Base-by-base conservation (phyloP, 2,113 vertebrate genomes). In the Limanda limanda region DNA sequence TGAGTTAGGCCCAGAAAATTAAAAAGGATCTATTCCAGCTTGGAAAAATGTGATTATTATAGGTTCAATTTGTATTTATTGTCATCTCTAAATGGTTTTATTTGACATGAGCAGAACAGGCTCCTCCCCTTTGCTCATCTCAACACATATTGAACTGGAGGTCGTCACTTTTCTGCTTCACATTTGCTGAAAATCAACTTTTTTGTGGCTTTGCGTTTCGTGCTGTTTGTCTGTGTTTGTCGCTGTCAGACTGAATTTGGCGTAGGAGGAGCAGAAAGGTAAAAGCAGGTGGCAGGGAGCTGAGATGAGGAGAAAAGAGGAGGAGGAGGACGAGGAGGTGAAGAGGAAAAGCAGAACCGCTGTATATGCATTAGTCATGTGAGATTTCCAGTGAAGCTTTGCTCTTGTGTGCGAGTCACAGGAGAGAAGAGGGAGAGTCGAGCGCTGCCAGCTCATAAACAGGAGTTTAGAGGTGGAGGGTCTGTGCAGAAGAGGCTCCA, bases 291-390 rank as follows among this genome's bases (percentile, higher is more conserved):
- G 76, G 75, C 40, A 56, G 48, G 56, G 48, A 76, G 37, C 40
- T 1, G 62, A 66, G 78, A 54, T 64, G 21, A 15, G 17, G 42
- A 23, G 47, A 27, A 35, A 25, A 8, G 25, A 68, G 45, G 72
- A 60, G 51, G 31, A 7, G 31, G 31, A 31, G 31, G 25, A 27
- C 3, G 57, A 64, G 59, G 59, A 61, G 56, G 54, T 11, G 76
- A 42, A 54, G 60, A 47, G 68, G 56, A 27, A 58, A 25, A 25
- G 47, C 17, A 24, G 52, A n/a, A 48, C 31, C 15, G 48, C 42
- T 64, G 5, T 70, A 42, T 48, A 37, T 65, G 68, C 59, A 35
- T 88, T 77, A 78, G 84, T 85, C 82, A 78, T 73, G 61, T 47
- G 66, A 77, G 76, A 52, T 47, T 60, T 55, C 58, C 48, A 66